phyloP scores from a whole-genome alignment of 2,888 invertebrate genomes.

The Sesamia inferens region DNA sequence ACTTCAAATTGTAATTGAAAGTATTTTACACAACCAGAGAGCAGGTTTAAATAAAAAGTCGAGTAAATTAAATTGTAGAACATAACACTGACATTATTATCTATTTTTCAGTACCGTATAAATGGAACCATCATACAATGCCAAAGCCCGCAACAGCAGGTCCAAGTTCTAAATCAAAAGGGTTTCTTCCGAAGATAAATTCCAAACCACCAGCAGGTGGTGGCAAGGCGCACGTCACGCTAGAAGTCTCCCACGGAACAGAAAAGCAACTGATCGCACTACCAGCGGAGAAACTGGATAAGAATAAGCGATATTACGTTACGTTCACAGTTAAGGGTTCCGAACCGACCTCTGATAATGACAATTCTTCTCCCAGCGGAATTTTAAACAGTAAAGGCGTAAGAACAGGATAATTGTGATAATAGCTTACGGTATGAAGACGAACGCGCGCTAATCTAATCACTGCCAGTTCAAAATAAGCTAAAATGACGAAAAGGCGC shows the following conservation, averaged over 20 bases:
- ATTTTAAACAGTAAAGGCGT: conserved; percentile 84
- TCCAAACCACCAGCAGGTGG: conserved; percentile 80
- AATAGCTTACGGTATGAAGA: conserved; percentile 26
- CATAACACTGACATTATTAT: not conserved
- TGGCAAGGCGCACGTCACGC: conserved; percentile 90
- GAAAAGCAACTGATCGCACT: conserved; percentile 96
- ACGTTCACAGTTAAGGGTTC: conserved; percentile 97
- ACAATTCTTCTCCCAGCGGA: conserved; percentile 82
- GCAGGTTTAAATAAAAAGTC: not conserved
- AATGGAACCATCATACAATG: conserved; percentile 94
- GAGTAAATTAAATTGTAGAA: too few species aligned
- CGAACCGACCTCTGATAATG: conserved; percentile 89
- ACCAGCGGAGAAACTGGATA: conserved; percentile 96
- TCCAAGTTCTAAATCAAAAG: conserved; percentile 81
- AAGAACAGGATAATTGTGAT: conserved; percentile 75
- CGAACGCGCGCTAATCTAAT: conserved; percentile 56
- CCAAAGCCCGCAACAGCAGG: conserved; percentile 92
- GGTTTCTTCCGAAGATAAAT: conserved; percentile 93
- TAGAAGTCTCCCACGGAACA: conserved; percentile 95
- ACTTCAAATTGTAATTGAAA: too few species aligned
- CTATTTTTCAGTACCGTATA: conserved; percentile 92
- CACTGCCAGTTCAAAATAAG: conserved; percentile 67
- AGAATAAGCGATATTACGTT: conserved; percentile 97
- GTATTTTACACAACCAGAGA: too few species aligned
- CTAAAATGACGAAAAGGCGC: not conserved